Base-by-base conservation (phyloP, 1,140 invertebrate species). In the Hestina assimilis region DNA sequence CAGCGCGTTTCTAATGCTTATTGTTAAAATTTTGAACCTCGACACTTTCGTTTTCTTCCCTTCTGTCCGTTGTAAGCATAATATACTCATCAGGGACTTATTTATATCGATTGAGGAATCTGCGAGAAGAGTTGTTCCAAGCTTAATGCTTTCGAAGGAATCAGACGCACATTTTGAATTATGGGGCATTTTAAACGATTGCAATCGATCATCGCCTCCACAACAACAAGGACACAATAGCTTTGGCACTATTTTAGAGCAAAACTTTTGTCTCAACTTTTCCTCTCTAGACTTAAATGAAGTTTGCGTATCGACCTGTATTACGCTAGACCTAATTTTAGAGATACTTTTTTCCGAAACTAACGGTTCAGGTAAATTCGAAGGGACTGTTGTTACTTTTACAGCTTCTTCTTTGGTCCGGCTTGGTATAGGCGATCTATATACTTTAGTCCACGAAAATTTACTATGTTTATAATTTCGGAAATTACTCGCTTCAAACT, bases 181-280 rank as follows among this genome's bases (percentile, higher is more conserved):
- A 45, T 66, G 69, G 15, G 53, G 47, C 7, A 53, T 24, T 23
- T 46, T 28, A 29, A 19, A 43, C 4, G 46, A 46, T 43, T 66
- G 59, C 35, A 65, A 26, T 4, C 40, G 15, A 56, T 79, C 73
- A 5, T 75, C 73, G 4, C 73, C 75, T 0, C 78, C 74, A 14
- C 68, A 67, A 42, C 74, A 79, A 56, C 82, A 85, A 5, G 82
- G 79, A 35, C 79, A 85, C 1, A 78, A 14, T 1, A 75, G 24
- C 40, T 56, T 75, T 2, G 78, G 75, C 7, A 69, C 15, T 3
- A 59, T 50, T 59, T 43, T 73, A 50, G 47, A 46, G 51, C 54
- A 69, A n/a, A 60, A 9, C 0, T 19, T 26, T 40, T 55, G 55
- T 45, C 52, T 62, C 20, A 3, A 20, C 9, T 55, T 55, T 8